A percentile compares a stretch with the other conserved stretches of the same genome.
Evolutionary conservation across 1,140 invertebrate species (phyloP).

Genomic region (Ectropis grisescens): DNA sequence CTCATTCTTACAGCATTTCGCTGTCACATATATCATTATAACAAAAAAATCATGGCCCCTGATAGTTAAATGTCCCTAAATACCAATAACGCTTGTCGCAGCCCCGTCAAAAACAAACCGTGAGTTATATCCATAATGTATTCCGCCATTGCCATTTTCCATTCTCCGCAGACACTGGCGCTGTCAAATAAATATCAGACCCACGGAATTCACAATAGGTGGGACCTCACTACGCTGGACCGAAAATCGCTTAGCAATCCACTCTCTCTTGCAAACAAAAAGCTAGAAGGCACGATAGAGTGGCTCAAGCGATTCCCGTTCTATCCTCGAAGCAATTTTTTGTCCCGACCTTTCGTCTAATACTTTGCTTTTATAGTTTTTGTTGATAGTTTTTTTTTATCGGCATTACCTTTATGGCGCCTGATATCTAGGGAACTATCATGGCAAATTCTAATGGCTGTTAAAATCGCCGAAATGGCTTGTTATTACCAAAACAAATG

Average conservation of each 20-base stretch:
- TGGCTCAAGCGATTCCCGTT: slow-evolving; percentile 41
- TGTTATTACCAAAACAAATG: slow-evolving; percentile 48
- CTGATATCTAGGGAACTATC: slow-evolving; percentile 43
- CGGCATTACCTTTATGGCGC: slow-evolving; percentile 59
- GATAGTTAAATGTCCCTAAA: slow-evolving; percentile 63
- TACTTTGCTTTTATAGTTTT: slow-evolving; percentile 50
- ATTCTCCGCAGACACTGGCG: slow-evolving; percentile 63
- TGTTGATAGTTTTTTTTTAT: slow-evolving; percentile 54
- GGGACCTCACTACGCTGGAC: slow-evolving; percentile 35
- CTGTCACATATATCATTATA: slow-evolving; percentile 48
- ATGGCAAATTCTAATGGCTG: slow-evolving; percentile 53
- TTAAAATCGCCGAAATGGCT: slow-evolving; percentile 34
- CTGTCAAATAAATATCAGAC: slow-evolving; percentile 68
- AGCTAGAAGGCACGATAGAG: slow-evolving; percentile 12
- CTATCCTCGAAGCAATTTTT: slow-evolving; percentile 40
- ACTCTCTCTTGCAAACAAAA: slow-evolving; percentile 25
- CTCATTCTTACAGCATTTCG: slow-evolving; percentile 30
- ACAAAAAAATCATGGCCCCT: slow-evolving; percentile 43
- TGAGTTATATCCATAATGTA: slow-evolving; percentile 65
- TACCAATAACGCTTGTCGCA: slow-evolving; percentile 67
- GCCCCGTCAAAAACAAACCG: slow-evolving; percentile 67
- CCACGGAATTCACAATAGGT: slow-evolving; percentile 65
- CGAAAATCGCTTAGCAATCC: slow-evolving; percentile 42
- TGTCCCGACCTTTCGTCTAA: slow-evolving; percentile 43
- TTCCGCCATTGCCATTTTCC: slow-evolving; percentile 64